Evolutionary conservation across 2,888 invertebrate genomes (phyloP), one percentile per base, ranked within the genome.

Genomic region (Eremobia ochroleuca): DNA sequence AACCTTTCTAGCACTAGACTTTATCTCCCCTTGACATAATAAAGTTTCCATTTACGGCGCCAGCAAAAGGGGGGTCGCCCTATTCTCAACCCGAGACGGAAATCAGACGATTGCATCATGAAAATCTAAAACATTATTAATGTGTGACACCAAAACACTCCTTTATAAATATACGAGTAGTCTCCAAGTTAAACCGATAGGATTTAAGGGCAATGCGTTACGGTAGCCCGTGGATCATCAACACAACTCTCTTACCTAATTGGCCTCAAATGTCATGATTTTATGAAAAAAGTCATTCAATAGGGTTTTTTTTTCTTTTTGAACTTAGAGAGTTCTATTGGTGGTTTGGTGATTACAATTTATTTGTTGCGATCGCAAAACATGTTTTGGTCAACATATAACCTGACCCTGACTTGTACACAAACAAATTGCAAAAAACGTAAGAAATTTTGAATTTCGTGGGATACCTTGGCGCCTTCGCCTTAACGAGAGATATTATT

Each of bases 401-500:
- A 21, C 9, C 28, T 28, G 3, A n/a, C 15, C 3, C 11, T 43
- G 21, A 46, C 28, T 13, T 3, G 13, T 34, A 34, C 34, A 34
- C 34, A 34, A 34, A 34, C 4, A 28, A 46, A 66, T 46, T 21
- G 15, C 5, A 46, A 66, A 31, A 43, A 66, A 8, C 28, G 15
- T 15, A 15, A 40, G 18, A 40, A 4, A 65, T 21, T 15, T n/a
- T 9, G 0, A 40, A 18, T 18, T 15, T 43, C 1, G 2, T 4
- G 0, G 4, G 25, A 4, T 25, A 9, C 6, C 18, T 6, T 18
- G n/a, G 6, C 18, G 34, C 34, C 11, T 49, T 34, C 49, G 25
- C 49, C 67, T 67, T 67, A 49, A 64, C 34, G 37, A 69, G 66
- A 76, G 59, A 85, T 79, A 77, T 74, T 69, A 85, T 87, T 87